Base-by-base conservation (phyloP, 1,140 invertebrate genomes). In the Bradynema listronoti region DNA sequence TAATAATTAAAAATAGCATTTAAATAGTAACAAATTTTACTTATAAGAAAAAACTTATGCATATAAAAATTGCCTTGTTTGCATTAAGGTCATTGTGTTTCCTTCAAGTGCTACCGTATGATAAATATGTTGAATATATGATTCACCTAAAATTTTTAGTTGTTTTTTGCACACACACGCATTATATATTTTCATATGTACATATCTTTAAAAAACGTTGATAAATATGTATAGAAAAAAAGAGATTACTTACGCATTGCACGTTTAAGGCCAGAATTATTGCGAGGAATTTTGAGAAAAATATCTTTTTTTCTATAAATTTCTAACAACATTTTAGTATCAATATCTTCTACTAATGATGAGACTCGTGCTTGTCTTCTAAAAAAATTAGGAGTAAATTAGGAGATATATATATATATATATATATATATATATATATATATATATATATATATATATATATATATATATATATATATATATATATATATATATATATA, bases 211-310 rank as follows among this genome's bases (percentile, higher is more conserved):
- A 39, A 39, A 39, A 11, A 11, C 19, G 11, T 49, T 49, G 46
- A n/a, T n/a, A n/a, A n/a, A n/a, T n/a, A n/a, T 19, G 9, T 34
- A 19, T 25, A 22, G 27, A 29, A 0, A 77, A 90, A 93, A 79
- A 93, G 95, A 14, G 88, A 88, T n/a, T n/a, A n/a, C 79, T 94
- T 90, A 74, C 89, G 88, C 75, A 93, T 96, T 1, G 89, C 86
- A 66, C 89, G 83, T 61, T 87, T 83, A 53, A 94, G 81, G 9
- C 88, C 87, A 2, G 85, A 82, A 79, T 86, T 86, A 34, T 84
- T 84, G 62, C 88, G 86, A 43, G 91, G 88, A 65, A 91, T 87
- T 16, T 84, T 84, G 22, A 87, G 84, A 16, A 95, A 81, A 27
- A 85, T 81, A 74, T 90, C 85, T 46, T 89, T 81, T 80, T 95